A percentile compares a stretch with the other conserved stretches of the same genome.
phyloP scores from a whole-genome alignment of 2,888 invertebrate genomes.

The Plebejus melissa region DNA sequence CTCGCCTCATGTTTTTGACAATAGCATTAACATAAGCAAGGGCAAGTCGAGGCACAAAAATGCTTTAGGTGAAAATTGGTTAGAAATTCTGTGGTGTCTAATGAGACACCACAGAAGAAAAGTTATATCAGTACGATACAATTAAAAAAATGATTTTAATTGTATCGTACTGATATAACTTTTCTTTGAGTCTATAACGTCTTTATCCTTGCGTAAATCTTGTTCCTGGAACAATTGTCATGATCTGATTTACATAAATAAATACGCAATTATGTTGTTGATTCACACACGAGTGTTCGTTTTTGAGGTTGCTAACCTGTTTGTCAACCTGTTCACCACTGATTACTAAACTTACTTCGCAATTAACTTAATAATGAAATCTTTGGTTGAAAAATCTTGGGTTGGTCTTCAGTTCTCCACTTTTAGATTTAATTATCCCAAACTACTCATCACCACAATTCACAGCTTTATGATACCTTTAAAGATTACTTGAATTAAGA shows the following conservation, averaged over 20 bases:
- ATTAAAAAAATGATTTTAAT: too few relatives aligned
- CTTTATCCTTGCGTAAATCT: neutral
- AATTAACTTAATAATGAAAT: neutral
- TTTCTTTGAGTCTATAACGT: neutral
- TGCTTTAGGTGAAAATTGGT: too few relatives aligned
- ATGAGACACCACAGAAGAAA: too few relatives aligned
- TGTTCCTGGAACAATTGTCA: slow-evolving; percentile 1
- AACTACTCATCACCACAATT: too few relatives aligned
- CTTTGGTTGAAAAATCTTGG: neutral
- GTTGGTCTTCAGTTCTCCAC: neutral
- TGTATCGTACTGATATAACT: neutral
- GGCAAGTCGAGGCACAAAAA: too few relatives aligned
- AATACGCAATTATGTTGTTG: neutral
- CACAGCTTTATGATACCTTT: too few relatives aligned
- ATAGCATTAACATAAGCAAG: too few relatives aligned
- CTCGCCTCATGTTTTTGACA: neutral
- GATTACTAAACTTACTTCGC: slow-evolving; percentile 1
- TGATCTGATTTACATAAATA: slow-evolving; percentile 4
- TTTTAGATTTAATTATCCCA: too few relatives aligned
- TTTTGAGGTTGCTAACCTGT: slow-evolving; percentile 5
- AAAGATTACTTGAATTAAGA: too few relatives aligned
- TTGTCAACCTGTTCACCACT: neutral
- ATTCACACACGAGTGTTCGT: neutral
- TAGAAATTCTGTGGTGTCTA: too few relatives aligned
- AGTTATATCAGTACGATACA: too few relatives aligned